Base-by-base conservation (phyloP, 2,797 vertebrate genomes). In the Alosa sapidissima region DNA sequence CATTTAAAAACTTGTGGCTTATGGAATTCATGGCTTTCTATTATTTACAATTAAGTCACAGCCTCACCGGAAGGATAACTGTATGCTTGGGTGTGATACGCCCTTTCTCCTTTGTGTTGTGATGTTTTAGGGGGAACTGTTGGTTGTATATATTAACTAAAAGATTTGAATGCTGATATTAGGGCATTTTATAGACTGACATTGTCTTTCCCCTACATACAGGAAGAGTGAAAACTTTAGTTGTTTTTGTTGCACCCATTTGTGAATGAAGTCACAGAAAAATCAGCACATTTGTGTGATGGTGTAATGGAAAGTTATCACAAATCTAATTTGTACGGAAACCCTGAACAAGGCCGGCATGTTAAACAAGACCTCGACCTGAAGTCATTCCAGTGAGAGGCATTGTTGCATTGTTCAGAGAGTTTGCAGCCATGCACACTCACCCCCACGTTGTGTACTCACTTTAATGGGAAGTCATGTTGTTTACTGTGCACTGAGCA, bases 261-360 rank as follows among this genome's bases (percentile, higher is more conserved):
- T 88, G 45, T 36, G 83, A 81, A 81, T 89, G 24, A 83, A 85
- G 75, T 86, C 84, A 75, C 81, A 86, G 16, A 82, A 88, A 84
- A 6, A 8, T 14, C 84, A 82, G 81, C 82, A 83, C 60, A 85
- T 88, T 82, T 84, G 81, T 24, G 81, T 14, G 41, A 85, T 92
- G 90, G 58, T 45, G 87, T 91, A 91, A 92, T 92, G 91, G 88
- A 92, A 92, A 88, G 52, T 90, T 90, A 85, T 83, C 49, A 86
- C 58, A 90, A 89, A 87, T 87, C 82, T 33, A 78, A 89, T 91
- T 89, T 86, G 83, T 82, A 84, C 51, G 28, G 72, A 90, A 86
- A 85, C 82, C 60, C 62, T 86, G 48, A 89, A 62, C 48, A 75
- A 81, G 60, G 10, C 83, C 24, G 10, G 82, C 24, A 83, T 81